Conservation (phyloP, 2,888 invertebrate genomes). For the Ochlodes sylvanus region DNA sequence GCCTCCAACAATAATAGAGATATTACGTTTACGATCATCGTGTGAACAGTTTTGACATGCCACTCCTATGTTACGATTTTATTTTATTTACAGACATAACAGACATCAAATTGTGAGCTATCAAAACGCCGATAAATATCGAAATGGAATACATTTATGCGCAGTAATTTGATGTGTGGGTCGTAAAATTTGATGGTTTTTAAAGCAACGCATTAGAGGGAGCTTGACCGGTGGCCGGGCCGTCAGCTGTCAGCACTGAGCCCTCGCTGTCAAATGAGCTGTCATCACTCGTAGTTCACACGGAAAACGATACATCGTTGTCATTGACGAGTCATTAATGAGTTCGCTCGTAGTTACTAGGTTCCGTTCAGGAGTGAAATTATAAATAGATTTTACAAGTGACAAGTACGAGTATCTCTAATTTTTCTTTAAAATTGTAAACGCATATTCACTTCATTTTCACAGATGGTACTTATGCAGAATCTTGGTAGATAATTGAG, state of each 20-base stretch:
- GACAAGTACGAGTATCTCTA: background rate
- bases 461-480: no score
- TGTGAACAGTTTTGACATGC: constrained; percentile 51
- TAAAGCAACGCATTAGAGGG: constrained; percentile 43
- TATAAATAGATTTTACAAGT: background rate
- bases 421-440: background rate
- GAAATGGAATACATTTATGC: constrained; percentile 55
- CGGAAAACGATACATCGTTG: constrained; percentile 14
- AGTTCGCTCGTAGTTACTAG: background rate
- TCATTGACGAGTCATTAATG: constrained; percentile 4
- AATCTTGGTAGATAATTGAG: no score
- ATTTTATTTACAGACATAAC: constrained; percentile 75
- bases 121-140: constrained; percentile 64
- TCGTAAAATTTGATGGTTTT: constrained; percentile 59
- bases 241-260: constrained; percentile 11
- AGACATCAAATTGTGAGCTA: constrained; percentile 62
- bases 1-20: constrained; percentile 69
- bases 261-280: constrained; percentile 1
- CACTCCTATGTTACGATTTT: constrained; percentile 50
- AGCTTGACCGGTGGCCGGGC: constrained; percentile 17
- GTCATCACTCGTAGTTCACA: background rate
- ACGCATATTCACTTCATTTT: no score
- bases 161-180: constrained; percentile 51
- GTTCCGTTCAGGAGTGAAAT: background rate
- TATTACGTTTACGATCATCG: constrained; percentile 60